Evolutionary conservation across 2,797 vertebrate species (phyloP), one percentile per base, ranked within the genome.

Genomic region (Chromobotia macracanthus): DNA sequence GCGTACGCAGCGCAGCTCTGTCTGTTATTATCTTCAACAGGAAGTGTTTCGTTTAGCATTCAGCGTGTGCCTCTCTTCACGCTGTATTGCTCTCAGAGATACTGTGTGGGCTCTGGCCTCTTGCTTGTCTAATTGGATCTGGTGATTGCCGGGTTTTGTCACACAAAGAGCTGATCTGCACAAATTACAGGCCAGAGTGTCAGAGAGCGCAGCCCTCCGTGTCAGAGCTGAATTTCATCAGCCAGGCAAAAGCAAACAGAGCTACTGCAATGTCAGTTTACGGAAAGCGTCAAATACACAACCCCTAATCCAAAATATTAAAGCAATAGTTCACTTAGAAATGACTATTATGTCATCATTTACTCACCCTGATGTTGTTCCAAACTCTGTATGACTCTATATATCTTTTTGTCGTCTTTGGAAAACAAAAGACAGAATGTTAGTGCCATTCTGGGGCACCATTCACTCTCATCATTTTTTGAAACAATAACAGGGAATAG

Each of bases 101-200:
- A 53, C 72, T 72, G 50, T 65, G 58, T 73, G 66, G 51, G 44
- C 35, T 75, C 71, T 82, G 72, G 66, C 16, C 73, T 11, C 69
- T 72, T 79, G 55, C 68, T 69, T 81, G 80, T 79, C 66, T 80
- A 81, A 87, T 70, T 82, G 63, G 67, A 85, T 71, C 66, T 64
- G 84, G 77, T 72, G 84, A 86, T 83, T 85, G 60, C 72, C 11
- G 63, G 48, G 56, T 74, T 81, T 73, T 82, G 80, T 71, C 82
- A 75, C 72, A 56, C 84, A 78, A 80, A 68, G 65, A 56, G 51
- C 58, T 79, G 80, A 84, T 82, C 77, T 76, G 66, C 56, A 35
- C 80, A 86, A 79, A 80, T 82, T 84, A 81, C 82, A 84, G 64
- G 75, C 79, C 72, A 28, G 67, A 46, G 80, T 80, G 84, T 84